Conservation (phyloP, 2,113 vertebrate genomes). For the Oreochromis tanganicae region DNA sequence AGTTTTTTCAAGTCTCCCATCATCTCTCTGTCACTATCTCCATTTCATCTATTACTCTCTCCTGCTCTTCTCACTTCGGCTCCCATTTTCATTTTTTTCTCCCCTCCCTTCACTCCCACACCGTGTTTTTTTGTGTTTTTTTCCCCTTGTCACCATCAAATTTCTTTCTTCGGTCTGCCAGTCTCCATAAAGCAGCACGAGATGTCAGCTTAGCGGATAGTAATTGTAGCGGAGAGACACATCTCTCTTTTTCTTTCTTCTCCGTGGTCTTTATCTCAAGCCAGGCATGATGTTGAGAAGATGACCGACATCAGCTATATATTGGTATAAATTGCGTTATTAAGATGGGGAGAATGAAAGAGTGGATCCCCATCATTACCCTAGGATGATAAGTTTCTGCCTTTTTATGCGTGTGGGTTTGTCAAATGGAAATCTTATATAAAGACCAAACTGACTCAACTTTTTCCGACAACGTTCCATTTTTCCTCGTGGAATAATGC, state of each 20-base stretch:
- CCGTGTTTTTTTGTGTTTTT: neutral
- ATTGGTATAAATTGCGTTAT: neutral
- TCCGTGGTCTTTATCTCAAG: neutral
- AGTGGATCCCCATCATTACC: neutral
- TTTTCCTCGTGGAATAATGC: neutral
- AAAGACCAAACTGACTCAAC: neutral
- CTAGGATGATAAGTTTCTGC: neutral
- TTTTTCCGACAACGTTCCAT: neutral
- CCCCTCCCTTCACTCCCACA: constrained; percentile 1
- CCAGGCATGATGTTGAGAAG: neutral
- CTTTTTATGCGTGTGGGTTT: neutral
- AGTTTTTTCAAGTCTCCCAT: constrained; percentile 3
- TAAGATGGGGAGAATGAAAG: neutral
- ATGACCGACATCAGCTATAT: neutral
- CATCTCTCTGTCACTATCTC: constrained; percentile 24
- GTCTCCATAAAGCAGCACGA: constrained; percentile 21
- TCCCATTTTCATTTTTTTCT: constrained; percentile 12
- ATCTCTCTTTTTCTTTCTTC: constrained; percentile 28
- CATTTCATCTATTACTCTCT: constrained; percentile 25
- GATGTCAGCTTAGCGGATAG: constrained; percentile 20
- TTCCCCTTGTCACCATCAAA: neutral
- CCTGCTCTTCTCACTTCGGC: constrained; percentile 1
- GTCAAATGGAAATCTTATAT: neutral
- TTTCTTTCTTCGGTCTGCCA: constrained; percentile 3
- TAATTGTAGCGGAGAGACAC: constrained; percentile 31